Conservation (phyloP, 2,797 vertebrate species). For the Chrosomus eos region DNA sequence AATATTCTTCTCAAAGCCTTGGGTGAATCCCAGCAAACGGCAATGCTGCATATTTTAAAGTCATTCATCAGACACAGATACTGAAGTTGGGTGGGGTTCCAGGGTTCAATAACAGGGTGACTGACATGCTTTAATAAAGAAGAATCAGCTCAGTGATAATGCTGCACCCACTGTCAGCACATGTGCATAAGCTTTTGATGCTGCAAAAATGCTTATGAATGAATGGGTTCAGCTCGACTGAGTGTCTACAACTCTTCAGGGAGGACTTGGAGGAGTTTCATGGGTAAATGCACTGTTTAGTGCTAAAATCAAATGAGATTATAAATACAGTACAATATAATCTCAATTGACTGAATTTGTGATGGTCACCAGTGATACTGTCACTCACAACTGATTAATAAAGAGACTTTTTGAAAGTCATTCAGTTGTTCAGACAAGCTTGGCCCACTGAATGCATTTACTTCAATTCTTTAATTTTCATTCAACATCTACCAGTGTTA, state of each 20-base stretch:
- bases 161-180: slow-evolving; percentile 21
- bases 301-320: slow-evolving; percentile 1
- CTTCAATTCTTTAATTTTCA: neutral
- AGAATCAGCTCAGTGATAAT: slow-evolving; percentile 23
- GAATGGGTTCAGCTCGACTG: slow-evolving; percentile 36
- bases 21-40: slow-evolving; percentile 15
- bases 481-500: neutral
- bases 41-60: slow-evolving; percentile 29
- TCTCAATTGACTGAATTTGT: slow-evolving; percentile 2
- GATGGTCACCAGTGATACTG: neutral
- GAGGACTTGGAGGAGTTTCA: slow-evolving; percentile 6
- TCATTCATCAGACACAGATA: slow-evolving; percentile 47
- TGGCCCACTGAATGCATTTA: neutral
- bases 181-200: slow-evolving; percentile 8
- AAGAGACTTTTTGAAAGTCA: neutral
- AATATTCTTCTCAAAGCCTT: neutral
- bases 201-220: slow-evolving; percentile 17
- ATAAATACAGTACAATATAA: neutral
- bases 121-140: slow-evolving; percentile 55
- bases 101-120: slow-evolving; percentile 50
- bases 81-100: slow-evolving; percentile 27
- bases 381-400: slow-evolving; percentile 9
- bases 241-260: neutral
- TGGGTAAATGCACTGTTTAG: slow-evolving; percentile 3
- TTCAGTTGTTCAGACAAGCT: neutral